Evolutionary conservation across 2,888 invertebrate genomes (phyloP).

Genomic region (Tridacna crocea): DNA sequence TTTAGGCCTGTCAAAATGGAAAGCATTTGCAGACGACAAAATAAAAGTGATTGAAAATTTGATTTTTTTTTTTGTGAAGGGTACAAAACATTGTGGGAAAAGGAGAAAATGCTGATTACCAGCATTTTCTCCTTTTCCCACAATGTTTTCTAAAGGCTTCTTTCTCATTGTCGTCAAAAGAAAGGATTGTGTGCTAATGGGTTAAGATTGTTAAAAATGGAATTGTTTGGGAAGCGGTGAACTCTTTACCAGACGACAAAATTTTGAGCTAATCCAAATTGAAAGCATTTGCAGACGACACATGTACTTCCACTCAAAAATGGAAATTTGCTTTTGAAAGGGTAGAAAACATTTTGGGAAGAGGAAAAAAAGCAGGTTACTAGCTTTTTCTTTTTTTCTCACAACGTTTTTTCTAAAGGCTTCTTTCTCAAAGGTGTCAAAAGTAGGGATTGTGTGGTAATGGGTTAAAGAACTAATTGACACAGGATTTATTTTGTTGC

Average conservation of each 20-base stretch:
- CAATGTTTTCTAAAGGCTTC: background rate
- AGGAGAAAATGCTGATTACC: background rate
- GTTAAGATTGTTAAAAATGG: background rate
- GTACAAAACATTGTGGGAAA: background rate
- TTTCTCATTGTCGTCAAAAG: too few relatives aligned
- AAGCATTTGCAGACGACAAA: background rate
- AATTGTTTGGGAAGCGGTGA: too few relatives aligned
- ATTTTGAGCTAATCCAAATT: background rate
- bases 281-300: background rate
- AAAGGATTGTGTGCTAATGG: too few relatives aligned
- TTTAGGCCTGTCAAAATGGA: background rate
- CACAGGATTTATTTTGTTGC: conserved; percentile 28
- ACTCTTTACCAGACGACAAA: background rate
- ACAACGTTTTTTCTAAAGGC: background rate
- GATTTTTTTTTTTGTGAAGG: background rate
- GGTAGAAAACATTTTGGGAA: background rate
- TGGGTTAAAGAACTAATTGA: background rate
- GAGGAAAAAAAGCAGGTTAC: background rate
- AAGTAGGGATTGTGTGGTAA: too few relatives aligned
- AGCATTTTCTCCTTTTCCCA: background rate
- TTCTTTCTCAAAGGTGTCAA: too few relatives aligned
- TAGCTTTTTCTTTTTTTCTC: background rate
- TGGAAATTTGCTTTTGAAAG: background rate
- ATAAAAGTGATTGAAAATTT: too few relatives aligned
- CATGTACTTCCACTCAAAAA: too few relatives aligned